Percentiles rank a stretch among this genome's conserved stretches.
phyloP scores from a whole-genome alignment of 2,113 vertebrate species.

The Dissostichus mawsoni region DNA sequence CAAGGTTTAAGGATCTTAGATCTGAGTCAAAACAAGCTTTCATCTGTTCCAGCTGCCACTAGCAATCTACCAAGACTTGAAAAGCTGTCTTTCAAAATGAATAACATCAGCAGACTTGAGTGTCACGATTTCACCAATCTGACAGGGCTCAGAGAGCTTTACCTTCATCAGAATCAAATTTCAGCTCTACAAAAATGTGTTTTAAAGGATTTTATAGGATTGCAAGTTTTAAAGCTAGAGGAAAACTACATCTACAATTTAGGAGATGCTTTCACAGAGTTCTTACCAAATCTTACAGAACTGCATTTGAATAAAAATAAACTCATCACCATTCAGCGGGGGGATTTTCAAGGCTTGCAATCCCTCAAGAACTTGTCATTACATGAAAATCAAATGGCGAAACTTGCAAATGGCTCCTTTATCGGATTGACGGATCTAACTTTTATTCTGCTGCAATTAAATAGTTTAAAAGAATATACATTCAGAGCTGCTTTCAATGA shows the following conservation, averaged over 20 bases:
- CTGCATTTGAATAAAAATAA: constrained; percentile 72
- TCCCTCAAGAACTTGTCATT: constrained; percentile 70
- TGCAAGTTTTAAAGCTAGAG: constrained; percentile 73
- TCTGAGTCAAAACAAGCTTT: constrained; percentile 67
- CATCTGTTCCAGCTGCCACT: constrained; percentile 46
- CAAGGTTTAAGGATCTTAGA: constrained; percentile 48
- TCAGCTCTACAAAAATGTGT: constrained; percentile 47
- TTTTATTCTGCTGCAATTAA: constrained; percentile 51
- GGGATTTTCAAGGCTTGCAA: constrained; percentile 41
- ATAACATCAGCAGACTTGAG: constrained; percentile 63
- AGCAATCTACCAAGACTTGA: constrained; percentile 54
- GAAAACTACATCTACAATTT: constrained; percentile 64
- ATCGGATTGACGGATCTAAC: constrained; percentile 64
- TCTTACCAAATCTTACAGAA: constrained; percentile 62
- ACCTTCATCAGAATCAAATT: constrained; percentile 73
- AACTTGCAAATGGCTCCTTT: constrained; percentile 63
- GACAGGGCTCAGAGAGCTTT: constrained; percentile 61
- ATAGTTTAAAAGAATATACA: constrained; percentile 32
- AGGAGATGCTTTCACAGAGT: constrained; percentile 53
- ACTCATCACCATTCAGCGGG: constrained; percentile 33
- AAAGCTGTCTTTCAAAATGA: constrained; percentile 76
- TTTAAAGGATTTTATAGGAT: constrained; percentile 67
- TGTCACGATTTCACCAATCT: constrained; percentile 74
- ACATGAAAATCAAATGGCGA: constrained; percentile 68
- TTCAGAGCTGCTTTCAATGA: constrained; percentile 54